Base-by-base conservation (phyloP, 1,140 invertebrate species). In the Papilio dardanus region DNA sequence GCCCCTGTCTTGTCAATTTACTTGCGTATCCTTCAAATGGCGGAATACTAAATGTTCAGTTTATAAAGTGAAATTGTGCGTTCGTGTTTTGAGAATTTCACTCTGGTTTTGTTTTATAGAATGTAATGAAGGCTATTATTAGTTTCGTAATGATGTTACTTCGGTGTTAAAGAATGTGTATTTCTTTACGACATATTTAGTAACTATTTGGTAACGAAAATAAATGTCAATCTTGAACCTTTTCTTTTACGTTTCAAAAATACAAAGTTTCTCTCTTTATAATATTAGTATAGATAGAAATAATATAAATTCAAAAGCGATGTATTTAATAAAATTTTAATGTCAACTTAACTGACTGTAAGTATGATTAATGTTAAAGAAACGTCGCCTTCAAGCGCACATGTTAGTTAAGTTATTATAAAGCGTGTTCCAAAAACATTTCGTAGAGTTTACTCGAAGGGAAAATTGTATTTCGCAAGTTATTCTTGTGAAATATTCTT, bases 1-100 rank as follows among this genome's bases (percentile, higher is more conserved):
- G 16, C 30, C 65, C 65, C 65, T 67, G 65, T 67, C 65, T 69
- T 40, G 67, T 69, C 67, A 69, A 69, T 69, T 69, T 69, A 69
- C n/a, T 40, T 40, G 33, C 19, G 35, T 35, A 68, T 68, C 31
- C 66, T 68, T 68, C 66, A 68, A 68, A 68, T 68, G 33, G 19
- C 33, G 7, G 6, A 19, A 68, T 40, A 66, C 16, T 33, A 66
- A 68, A 40, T 12, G 66, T 68, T 68, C 10, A 35, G 31, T 68
- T 68, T 68, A 68, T 40, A 42, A 68, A 68, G n/a, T 21, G n/a
- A n/a, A 62, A 66, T 33, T 66, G 31, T 14, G 16, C 16, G 62
- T 31, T 16, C 30, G 42, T 46, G 42, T 19, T 46, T 46, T n/a
- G 42, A 19, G 42, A 1, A 65, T 66, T 35, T 66, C 8, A 5